phyloP scores from a whole-genome alignment of 2,888 invertebrate species.

The Dasypolia templi region DNA sequence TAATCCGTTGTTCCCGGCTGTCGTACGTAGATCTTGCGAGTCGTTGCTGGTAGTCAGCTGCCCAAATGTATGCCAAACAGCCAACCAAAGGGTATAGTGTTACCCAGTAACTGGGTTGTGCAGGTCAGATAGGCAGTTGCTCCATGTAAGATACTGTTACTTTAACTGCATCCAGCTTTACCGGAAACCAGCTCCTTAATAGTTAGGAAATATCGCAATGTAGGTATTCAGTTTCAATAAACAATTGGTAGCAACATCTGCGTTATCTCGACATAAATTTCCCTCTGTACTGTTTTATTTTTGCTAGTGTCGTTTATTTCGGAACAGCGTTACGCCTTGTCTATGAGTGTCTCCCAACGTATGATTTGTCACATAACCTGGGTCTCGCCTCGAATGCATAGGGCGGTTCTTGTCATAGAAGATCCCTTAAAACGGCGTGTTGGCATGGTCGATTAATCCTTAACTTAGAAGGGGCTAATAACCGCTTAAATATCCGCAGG shows the following conservation, averaged over 20 bases:
- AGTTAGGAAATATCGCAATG: not conserved
- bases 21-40: not conserved
- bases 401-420: constrained; percentile 29
- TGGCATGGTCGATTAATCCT: constrained; percentile 27
- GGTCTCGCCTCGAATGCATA: constrained; percentile 26
- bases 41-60: no score
- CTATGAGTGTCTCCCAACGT: constrained; percentile 13
- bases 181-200: not conserved
- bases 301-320: constrained; percentile 1
- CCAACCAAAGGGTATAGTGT: not conserved
- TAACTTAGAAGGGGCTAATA: constrained; percentile 17
- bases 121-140: not conserved
- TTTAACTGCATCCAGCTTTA: not conserved
- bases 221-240: not conserved
- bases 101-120: not conserved
- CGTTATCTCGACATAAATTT: not conserved
- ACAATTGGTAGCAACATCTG: not conserved
- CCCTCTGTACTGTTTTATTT: not conserved
- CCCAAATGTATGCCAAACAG: not conserved
- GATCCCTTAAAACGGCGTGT: constrained; percentile 25
- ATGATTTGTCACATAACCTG: constrained; percentile 36
- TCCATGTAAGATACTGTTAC: not conserved
- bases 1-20: not conserved
- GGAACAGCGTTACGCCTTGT: constrained; percentile 13
- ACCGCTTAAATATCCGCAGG: constrained; percentile 22